Evolutionary conservation across 2,888 invertebrate species (phyloP).

Genomic region (Zelleria hepariella): DNA sequence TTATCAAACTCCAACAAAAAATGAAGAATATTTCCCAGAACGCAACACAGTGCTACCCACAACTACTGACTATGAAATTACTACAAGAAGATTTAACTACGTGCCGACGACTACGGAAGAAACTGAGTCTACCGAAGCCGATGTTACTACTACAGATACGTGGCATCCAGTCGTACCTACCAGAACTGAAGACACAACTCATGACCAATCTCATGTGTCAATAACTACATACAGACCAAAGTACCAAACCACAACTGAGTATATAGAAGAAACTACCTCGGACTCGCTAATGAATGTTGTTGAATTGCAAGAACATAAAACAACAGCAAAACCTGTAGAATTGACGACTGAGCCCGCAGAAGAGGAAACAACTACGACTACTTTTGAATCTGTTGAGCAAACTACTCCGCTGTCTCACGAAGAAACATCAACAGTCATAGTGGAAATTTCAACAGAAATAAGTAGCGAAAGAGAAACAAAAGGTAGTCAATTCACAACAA

Average conservation of each 20-base stretch:
- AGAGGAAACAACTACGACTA: slow-evolving; percentile 16
- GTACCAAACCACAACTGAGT: slow-evolving; percentile 41
- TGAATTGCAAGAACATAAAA: slow-evolving; percentile 16
- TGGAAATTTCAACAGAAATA: slow-evolving; percentile 42
- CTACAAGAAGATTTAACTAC: slow-evolving; percentile 60
- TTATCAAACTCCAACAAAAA: slow-evolving; percentile 27
- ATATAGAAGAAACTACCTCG: slow-evolving; percentile 39
- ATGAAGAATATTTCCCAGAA: slow-evolving; percentile 29
- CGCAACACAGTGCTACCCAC: slow-evolving; percentile 22
- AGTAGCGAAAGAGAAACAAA: slow-evolving; percentile 39
- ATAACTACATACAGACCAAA: slow-evolving; percentile 60
- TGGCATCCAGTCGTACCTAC: slow-evolving; percentile 49
- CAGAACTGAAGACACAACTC: slow-evolving; percentile 35
- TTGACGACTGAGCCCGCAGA: not conserved
- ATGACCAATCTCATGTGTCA: slow-evolving; percentile 33
- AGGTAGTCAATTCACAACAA: slow-evolving; percentile 22
- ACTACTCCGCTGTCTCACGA: slow-evolving; percentile 20
- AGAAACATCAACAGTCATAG: slow-evolving; percentile 37
- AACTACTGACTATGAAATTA: slow-evolving; percentile 52
- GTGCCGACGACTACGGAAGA: slow-evolving; percentile 38
- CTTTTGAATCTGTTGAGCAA: slow-evolving; percentile 9
- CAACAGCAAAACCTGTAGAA: slow-evolving; percentile 19
- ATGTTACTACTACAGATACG: slow-evolving; percentile 25
- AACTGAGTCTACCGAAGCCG: slow-evolving; percentile 24
- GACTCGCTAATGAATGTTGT: slow-evolving; percentile 9